Percentiles rank a stretch among this genome's conserved stretches.
phyloP scores from a whole-genome alignment of 2,797 vertebrate genomes.

The Apogon hyalosoma region DNA sequence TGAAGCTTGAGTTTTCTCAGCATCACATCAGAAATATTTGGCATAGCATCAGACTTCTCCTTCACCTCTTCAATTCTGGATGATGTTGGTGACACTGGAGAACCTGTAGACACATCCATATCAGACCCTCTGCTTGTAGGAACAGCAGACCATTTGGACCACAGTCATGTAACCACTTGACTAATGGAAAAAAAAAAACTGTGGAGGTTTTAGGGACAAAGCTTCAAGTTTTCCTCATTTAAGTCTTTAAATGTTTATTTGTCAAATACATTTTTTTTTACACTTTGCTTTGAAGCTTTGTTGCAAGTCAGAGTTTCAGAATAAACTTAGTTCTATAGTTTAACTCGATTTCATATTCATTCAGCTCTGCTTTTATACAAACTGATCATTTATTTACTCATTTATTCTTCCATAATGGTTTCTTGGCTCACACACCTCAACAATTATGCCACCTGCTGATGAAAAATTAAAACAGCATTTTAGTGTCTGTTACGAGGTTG shows the following conservation, averaged over 20 bases:
- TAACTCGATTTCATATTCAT: no score
- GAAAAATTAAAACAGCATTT: constrained; percentile 55
- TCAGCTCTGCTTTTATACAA: background rate
- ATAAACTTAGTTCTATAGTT: no score
- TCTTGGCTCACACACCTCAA: constrained; percentile 19
- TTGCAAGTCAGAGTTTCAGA: no score
- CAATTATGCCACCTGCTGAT: constrained; percentile 76
- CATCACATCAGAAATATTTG: constrained; percentile 96
- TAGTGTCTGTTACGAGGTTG: constrained; percentile 20
- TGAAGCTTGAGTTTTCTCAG: constrained; percentile 95
- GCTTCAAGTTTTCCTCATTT: no score
- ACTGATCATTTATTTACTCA: background rate
- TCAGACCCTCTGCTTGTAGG: background rate
- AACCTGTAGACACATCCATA: constrained; percentile 74
- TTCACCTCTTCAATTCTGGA: constrained; percentile 85
- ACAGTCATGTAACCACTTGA: no score
- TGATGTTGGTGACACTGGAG: constrained; percentile 68
- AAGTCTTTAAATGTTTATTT: no score
- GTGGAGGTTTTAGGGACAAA: no score
- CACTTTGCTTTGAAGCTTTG: no score
- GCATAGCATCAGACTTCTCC: constrained; percentile 90
- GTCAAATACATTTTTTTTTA: no score
- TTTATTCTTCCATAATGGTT: background rate
- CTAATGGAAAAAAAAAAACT: no score
- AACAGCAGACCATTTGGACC: no score